Conservation (phyloP, 2,113 vertebrate species). For the Oryzias woworae region DNA sequence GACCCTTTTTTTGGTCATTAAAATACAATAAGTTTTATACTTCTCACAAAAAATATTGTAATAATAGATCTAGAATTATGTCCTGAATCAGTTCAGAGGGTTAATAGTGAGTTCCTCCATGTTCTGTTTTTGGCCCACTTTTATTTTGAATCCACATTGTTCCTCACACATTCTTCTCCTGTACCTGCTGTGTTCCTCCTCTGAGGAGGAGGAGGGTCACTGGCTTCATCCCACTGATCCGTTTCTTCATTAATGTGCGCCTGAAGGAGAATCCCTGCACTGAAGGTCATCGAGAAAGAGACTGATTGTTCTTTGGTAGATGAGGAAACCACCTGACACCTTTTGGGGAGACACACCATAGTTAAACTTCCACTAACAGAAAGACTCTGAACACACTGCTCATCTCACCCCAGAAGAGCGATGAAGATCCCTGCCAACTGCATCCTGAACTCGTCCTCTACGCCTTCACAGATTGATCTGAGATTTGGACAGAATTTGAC, state of each 20-base stretch:
- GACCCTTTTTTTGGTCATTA: no score
- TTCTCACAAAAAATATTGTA: no score
- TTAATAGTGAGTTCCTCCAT: no score
- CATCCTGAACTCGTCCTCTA: constrained; percentile 8
- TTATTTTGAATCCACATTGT: not conserved
- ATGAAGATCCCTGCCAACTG: constrained; percentile 6
- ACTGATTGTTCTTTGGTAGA: accelerated
- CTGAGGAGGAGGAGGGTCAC: not conserved
- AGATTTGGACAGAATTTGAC: no score
- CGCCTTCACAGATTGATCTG: no score
- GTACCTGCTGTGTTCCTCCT: constrained; percentile 1
- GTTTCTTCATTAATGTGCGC: constrained; percentile 10
- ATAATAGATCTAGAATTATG: no score
- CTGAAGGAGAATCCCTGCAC: constrained; percentile 28
- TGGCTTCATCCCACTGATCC: not conserved
- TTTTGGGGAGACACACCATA: not conserved
- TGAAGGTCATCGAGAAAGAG: constrained; percentile 31
- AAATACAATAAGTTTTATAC: no score
- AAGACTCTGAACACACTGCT: not conserved
- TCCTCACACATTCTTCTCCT: not conserved
- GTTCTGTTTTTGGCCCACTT: no score
- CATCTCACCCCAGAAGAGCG: constrained; percentile 25
- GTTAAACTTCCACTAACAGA: not conserved
- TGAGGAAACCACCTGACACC: not conserved
- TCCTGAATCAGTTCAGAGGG: no score